Evolutionary conservation across 1,140 invertebrate species (phyloP), one percentile per base, ranked within the genome.

Genomic region (Teleogryllus occipitalis): DNA sequence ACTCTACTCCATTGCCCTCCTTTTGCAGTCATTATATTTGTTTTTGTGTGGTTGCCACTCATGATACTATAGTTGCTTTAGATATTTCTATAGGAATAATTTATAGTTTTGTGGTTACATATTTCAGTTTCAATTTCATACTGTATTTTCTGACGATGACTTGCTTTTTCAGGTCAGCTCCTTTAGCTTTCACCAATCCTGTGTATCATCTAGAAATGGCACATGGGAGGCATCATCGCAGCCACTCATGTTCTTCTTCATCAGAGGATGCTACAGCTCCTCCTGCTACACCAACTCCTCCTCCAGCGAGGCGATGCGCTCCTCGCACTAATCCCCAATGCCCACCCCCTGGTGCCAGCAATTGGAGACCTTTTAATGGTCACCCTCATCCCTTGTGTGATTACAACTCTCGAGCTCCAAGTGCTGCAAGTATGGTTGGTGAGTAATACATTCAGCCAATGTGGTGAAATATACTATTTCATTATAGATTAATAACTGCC

Each of bases 171-270:
- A 81, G 22, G 74, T 81, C 88, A 54, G 88, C 92, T 78, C 94
- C 95, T 8, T 84, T 97, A 76, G 94, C 95, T 48, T 96, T 97
- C 82, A 93, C 93, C 54, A 97, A 96, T 87, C 95, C 95, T 6
- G 92, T 95, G 75, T 96, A 96, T 84, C 92, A 92, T 83, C 90
- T 92, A 87, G 91, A 92, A 46, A 74, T 83, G 82, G 0, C 83
- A 85, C 15, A 88, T 85, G 82, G 80, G 77, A 82, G 82, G 27
- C 74, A 82, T 8, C 78, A 82, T 10, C 81, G 83, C 10, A 82
- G 82, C 65, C 82, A 83, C 76, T 84, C 84, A 0, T 86, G 84
- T 76, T 82, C 82, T 75, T 85, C 85, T n/a, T 86, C 85, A 0
- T 83, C 84, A 18, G 85, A 85, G 27, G 85, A 87, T 21, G 86